Evolutionary conservation across 2,888 invertebrate genomes (phyloP), one percentile per base, ranked within the genome.

Genomic region (Andrena haemorrhoa): DNA sequence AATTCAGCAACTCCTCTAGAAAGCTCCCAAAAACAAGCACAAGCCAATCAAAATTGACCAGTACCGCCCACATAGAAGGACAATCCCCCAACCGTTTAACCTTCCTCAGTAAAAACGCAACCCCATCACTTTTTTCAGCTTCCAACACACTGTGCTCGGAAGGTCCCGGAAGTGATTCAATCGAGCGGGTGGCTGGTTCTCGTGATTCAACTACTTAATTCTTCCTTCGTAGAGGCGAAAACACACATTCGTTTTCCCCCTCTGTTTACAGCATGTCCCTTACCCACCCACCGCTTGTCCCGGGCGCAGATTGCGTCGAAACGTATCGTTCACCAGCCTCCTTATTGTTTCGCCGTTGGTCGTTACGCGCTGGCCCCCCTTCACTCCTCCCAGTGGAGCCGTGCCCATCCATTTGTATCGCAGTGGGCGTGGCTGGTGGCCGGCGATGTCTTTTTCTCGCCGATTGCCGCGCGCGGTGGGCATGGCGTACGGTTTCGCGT

Each of bases 221-320:
- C 70, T 71, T 41, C 47, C 41, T 70, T 65, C 70, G n/a, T 31
- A 51, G 49, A 8, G 41, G 60, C 79, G 70, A 79, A 79, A 79
- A 79, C 79, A 76, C 16, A 79, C 76, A 79, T 33, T 64, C 64
- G 63, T 41, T 69, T 41, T 12, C 60, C 35, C 23, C 56, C 56
- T 56, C 56, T 20, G 20, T 56, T 56, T 56, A 56, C 56, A 56
- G 10, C 56, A 2, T 10, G 56, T 20, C 56, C 12, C 56, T 23
- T 41, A 41, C 41, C 66, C 41, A 53, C 41, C n/a, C 29, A 16
- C 20, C 10, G 5, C 6, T 3, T 8, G 20, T 26, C 7, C 33
- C 0, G 20, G 60, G 33, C 23, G 12, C 51, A 33, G 66, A 65
- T 29, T 56, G 69, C 75, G 31, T 31, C 6, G 16, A 31, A 60